A percentile compares a stretch with the other conserved stretches of the same genome.
These are phyloP conservation scores for Pollenia labialis DNA, from an alignment of 2,888 invertebrate genomes.

Conservation along the genomic window DNA sequence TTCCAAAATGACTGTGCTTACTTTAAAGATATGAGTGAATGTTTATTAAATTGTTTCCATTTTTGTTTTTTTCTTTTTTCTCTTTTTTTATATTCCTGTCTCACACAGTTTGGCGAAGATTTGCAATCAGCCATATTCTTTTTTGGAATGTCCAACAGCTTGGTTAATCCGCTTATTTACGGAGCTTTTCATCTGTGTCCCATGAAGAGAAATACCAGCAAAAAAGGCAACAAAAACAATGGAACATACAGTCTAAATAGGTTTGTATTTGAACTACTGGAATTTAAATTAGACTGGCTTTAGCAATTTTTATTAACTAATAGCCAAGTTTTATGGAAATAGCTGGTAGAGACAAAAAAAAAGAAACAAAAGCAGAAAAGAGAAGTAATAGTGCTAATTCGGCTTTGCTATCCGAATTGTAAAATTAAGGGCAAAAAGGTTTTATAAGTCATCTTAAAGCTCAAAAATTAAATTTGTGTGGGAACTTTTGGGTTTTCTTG, in stretches of 20 bases:
- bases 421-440: too few species aligned
- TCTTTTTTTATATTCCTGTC: neutral
- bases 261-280: slow-evolving; percentile 74
- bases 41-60: neutral
- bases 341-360: too few species aligned
- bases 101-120: slow-evolving; percentile 87
- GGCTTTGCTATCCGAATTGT: too few species aligned
- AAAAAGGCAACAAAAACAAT: slow-evolving; percentile 79
- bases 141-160: slow-evolving; percentile 94
- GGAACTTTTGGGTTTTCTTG: too few species aligned
- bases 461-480: too few species aligned
- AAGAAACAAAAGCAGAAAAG: too few species aligned
- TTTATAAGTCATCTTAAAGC: too few species aligned
- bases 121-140: slow-evolving; percentile 91
- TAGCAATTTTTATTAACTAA: neutral
- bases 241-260: slow-evolving; percentile 82
- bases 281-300: slow-evolving; percentile 16
- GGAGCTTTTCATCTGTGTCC: slow-evolving; percentile 94
- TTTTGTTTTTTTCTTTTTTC: neutral
- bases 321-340: too few species aligned
- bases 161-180: slow-evolving; percentile 93
- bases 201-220: slow-evolving; percentile 83
- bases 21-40: neutral
- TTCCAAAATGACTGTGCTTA: too few species aligned
- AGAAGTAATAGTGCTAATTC: too few species aligned